A percentile compares a stretch with the other conserved stretches of the same genome.
Conservation (phyloP, 1,140 invertebrate genomes). For the Samia ricini region DNA sequence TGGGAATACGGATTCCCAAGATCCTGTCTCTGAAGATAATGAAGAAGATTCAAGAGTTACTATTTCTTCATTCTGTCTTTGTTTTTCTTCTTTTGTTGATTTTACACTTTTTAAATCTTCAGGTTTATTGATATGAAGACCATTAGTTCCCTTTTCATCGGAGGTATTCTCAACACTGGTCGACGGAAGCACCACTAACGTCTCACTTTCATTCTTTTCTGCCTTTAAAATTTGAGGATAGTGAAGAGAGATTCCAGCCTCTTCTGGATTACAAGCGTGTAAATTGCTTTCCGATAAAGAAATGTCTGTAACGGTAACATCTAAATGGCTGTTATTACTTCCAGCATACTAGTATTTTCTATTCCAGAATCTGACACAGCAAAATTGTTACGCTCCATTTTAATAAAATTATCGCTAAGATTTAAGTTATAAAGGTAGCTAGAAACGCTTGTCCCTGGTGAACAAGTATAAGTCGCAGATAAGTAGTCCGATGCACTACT, state of each 20-base stretch:
- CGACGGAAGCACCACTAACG: constrained; percentile 7
- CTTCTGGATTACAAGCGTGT: constrained; percentile 47
- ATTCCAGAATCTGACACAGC: constrained; percentile 66
- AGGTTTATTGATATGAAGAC: constrained; percentile 18
- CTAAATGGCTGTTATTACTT: constrained; percentile 61
- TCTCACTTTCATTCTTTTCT: constrained; percentile 26
- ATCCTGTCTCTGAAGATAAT: constrained; percentile 79
- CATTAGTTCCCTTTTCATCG: constrained; percentile 27
- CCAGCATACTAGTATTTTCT: constrained; percentile 62
- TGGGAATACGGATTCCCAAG: constrained; percentile 80
- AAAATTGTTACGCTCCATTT: constrained; percentile 60
- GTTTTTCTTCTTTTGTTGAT: constrained; percentile 83
- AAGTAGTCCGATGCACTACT: constrained; percentile 71
- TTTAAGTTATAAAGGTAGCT: constrained; percentile 45
- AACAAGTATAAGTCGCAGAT: constrained; percentile 57
- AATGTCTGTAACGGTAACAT: constrained; percentile 59
- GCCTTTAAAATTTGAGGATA: constrained; percentile 27
- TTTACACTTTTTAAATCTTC: constrained; percentile 35
- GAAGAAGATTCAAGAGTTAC: constrained; percentile 79
- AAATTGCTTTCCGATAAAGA: constrained; percentile 61
- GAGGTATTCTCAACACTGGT: constrained; percentile 25
- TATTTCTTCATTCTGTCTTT: constrained; percentile 84
- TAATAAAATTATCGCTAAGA: constrained; percentile 49
- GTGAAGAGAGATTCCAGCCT: constrained; percentile 37
- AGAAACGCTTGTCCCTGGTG: constrained; percentile 45